These are phyloP conservation scores for Mormyrus iriodes DNA, from an alignment of 2,113 vertebrate species.

Conservation along the genomic window DNA sequence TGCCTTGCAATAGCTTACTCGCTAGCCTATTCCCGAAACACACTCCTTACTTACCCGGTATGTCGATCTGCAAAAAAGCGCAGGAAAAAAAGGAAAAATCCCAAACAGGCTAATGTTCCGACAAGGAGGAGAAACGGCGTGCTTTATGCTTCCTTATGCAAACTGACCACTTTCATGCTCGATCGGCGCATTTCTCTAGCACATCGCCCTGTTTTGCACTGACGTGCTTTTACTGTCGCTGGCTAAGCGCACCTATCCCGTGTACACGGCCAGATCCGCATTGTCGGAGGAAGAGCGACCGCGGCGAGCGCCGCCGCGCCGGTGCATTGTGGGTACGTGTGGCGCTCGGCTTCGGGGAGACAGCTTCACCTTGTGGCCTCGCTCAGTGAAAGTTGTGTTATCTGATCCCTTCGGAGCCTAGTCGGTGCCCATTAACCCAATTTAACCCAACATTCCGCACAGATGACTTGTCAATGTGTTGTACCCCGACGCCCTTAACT, in stretches of 20 bases:
- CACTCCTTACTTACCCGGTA: slow-evolving; percentile 48
- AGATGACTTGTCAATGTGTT: background rate
- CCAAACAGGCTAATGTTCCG: background rate
- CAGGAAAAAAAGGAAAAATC: background rate
- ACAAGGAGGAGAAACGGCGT: background rate
- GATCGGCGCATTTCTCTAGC: too few relatives aligned
- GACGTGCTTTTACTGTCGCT: slow-evolving; percentile 6
- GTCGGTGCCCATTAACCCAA: background rate
- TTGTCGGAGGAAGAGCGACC: slow-evolving; percentile 48
- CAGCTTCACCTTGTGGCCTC: slow-evolving; percentile 34
- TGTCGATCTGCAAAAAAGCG: slow-evolving; percentile 16
- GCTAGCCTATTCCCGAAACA: background rate
- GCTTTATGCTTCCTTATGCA: background rate
- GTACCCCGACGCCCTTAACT: background rate
- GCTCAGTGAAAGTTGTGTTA: background rate
- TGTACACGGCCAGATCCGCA: slow-evolving; percentile 55
- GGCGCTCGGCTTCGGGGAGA: background rate
- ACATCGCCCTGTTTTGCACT: background rate
- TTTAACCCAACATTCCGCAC: background rate
- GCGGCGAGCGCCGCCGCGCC: slow-evolving; percentile 46
- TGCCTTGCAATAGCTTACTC: background rate
- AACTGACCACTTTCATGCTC: background rate
- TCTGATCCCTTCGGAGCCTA: background rate
- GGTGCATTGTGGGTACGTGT: slow-evolving; percentile 52
- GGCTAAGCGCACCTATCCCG: slow-evolving; percentile 34